These are phyloP conservation scores for Caenorhabditis sinica DNA, from an alignment of 2,888 invertebrate genomes.

Conservation along the genomic window DNA sequence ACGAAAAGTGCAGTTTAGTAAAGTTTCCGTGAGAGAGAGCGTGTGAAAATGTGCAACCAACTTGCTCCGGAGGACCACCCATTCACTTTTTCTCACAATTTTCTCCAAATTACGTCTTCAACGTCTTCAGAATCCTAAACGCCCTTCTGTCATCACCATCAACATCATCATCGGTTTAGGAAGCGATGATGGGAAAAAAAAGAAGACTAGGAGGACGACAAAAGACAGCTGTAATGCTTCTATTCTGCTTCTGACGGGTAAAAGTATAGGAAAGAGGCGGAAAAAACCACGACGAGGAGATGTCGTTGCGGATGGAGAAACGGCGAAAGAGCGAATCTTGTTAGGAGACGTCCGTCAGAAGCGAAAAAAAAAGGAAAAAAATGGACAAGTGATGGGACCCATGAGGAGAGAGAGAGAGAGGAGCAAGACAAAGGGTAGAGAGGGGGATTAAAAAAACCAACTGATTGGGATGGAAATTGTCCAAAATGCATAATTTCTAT, in stretches of 20 bases:
- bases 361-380: not conserved
- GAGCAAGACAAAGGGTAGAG: not conserved
- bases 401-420: conserved; percentile 6
- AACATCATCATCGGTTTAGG: conserved; percentile 18
- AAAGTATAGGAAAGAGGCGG: conserved; percentile 43
- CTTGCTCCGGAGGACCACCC: conserved; percentile 23
- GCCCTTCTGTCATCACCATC: not conserved
- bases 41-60: conserved; percentile 10
- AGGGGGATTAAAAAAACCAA: not conserved
- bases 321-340: conserved; percentile 56
- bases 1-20: conserved; percentile 7
- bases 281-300: not conserved
- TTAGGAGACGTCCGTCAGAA: conserved; percentile 51
- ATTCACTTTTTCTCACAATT: not conserved
- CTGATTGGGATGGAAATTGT: too few species aligned
- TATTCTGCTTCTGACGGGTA: conserved; percentile 42
- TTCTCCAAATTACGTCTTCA: not conserved
- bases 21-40: not conserved
- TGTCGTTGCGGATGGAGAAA: not conserved
- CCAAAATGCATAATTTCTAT: too few species aligned
- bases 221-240: conserved; percentile 53
- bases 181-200: not conserved
- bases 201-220: conserved; percentile 10
- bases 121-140: conserved; percentile 22
- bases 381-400: conserved; percentile 8